Evolutionary conservation across 2,888 invertebrate genomes (phyloP).

Genomic region (Melanostoma mellinum): DNA sequence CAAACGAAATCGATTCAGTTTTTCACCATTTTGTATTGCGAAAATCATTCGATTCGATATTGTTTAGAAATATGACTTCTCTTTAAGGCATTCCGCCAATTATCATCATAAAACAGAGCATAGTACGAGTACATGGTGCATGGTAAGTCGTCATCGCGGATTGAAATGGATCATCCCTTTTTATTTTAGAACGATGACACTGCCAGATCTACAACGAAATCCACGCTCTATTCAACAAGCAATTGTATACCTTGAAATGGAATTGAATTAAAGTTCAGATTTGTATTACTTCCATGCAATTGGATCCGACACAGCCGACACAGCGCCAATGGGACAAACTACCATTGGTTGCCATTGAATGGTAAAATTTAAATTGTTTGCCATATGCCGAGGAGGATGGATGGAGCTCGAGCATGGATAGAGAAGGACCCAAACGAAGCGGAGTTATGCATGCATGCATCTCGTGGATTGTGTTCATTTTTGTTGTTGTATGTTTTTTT

Average conservation of each 20-base stretch:
- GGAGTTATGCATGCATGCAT: constrained; percentile 73
- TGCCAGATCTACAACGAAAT: background rate
- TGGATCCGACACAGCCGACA: constrained; percentile 43
- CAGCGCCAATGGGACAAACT: constrained; percentile 55
- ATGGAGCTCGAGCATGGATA: constrained; percentile 34
- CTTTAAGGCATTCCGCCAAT: background rate
- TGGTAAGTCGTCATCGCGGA: constrained; percentile 12
- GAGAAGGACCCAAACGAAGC: constrained; percentile 63
- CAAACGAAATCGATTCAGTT: no score
- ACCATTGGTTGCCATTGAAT: constrained; percentile 58
- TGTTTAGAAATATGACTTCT: no score
- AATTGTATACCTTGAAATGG: constrained; percentile 25
- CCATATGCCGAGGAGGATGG: constrained; percentile 62
- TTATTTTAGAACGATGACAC: constrained; percentile 10
- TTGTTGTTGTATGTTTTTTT: constrained; percentile 39
- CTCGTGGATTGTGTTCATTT: constrained; percentile 39
- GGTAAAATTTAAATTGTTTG: constrained; percentile 66
- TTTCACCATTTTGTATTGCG: no score
- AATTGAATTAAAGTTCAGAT: constrained; percentile 43
- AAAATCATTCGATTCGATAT: no score
- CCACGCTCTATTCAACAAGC: constrained; percentile 1
- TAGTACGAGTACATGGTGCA: constrained; percentile 9
- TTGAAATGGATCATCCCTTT: constrained; percentile 37
- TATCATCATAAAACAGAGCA: background rate
- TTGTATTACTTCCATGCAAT: constrained; percentile 62